These are phyloP conservation scores for Phenganax marumi DNA, from an alignment of 92 coral and sea anemone genomes.

Conservation along the genomic window DNA sequence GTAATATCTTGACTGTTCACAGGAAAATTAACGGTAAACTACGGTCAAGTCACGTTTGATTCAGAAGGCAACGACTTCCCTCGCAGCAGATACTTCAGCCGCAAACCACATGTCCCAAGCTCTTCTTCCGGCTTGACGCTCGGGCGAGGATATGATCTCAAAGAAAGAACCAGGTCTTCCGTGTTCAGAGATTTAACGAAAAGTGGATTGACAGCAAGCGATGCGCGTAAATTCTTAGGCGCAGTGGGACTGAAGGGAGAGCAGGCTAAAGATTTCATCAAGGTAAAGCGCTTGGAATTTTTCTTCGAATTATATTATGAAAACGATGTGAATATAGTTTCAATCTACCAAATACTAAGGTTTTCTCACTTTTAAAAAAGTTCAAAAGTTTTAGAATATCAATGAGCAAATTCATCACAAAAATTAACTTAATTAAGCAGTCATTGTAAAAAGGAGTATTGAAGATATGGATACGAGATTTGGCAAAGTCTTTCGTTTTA, in stretches of 20 bases:
- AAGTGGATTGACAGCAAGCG: conserved; percentile 6
- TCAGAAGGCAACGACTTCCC: conserved; percentile 43
- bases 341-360: background rate
- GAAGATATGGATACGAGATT: background rate
- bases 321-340: background rate
- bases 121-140: conserved; percentile 37
- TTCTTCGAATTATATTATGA: background rate
- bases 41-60: conserved; percentile 45
- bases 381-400: too few relatives aligned
- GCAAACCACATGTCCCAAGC: conserved; percentile 42
- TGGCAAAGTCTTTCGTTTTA: background rate
- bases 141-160: conserved; percentile 49
- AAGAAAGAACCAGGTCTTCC: background rate
- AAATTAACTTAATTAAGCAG: too few relatives aligned
- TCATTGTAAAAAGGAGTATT: background rate
- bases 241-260: conserved; percentile 30
- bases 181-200: conserved; percentile 21
- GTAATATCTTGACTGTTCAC: background rate
- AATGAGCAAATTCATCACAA: too few relatives aligned
- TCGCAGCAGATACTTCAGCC: conserved; percentile 42
- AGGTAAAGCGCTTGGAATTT: background rate
- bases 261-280: conserved; percentile 11
- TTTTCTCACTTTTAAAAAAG: background rate
- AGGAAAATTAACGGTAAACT: conserved; percentile 12
- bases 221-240: conserved; percentile 25